Conservation (phyloP, 2,113 vertebrate genomes). For the Tupaia tana region DNA sequence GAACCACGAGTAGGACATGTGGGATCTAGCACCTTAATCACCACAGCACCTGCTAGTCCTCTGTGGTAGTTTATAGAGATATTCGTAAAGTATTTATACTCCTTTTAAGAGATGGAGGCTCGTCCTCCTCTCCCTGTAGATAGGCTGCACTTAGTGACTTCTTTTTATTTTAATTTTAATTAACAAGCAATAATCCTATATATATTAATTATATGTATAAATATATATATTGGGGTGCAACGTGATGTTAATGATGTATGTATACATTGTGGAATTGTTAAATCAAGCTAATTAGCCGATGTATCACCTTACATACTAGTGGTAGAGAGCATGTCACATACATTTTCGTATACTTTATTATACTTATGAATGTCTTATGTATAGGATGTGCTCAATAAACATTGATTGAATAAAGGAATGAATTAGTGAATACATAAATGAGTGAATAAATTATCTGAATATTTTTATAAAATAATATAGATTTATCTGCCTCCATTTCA, state of each 20-base stretch:
- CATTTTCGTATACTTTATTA: neutral
- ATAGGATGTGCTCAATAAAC: conserved; percentile 33
- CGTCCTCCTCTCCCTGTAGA: neutral
- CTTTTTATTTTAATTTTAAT: neutral
- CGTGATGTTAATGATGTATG: neutral
- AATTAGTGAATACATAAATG: conserved; percentile 12
- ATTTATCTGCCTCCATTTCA: neutral
- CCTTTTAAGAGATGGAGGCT: neutral
- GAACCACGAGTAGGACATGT: too few species aligned
- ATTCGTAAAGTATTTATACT: neutral
- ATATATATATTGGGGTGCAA: too few species aligned
- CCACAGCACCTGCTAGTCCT: too few species aligned
- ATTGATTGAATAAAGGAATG: neutral
- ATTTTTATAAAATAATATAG: neutral
- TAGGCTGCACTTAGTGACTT: neutral
- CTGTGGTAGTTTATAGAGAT: neutral
- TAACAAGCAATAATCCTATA: neutral
- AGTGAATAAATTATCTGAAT: neutral
- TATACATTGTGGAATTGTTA: neutral
- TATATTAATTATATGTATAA: too few species aligned
- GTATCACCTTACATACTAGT: neutral
- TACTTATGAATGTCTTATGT: neutral
- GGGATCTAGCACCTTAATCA: too few species aligned
- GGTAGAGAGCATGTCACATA: neutral
- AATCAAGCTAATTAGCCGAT: neutral